phyloP scores from a whole-genome alignment of 2,113 vertebrate genomes.

The Epinephelus moara region DNA sequence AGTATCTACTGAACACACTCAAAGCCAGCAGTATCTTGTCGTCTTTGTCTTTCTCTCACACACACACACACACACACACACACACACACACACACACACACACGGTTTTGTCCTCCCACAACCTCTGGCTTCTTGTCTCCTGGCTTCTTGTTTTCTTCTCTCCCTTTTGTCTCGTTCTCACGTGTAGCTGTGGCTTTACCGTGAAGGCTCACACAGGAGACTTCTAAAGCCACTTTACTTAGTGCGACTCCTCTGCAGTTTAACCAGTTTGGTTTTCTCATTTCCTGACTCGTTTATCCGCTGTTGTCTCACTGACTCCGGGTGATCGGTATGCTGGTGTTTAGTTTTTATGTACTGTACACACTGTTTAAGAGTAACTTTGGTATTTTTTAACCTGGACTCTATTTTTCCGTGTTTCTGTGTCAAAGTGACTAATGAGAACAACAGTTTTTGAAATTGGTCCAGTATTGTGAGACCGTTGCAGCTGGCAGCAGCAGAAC shows the following conservation, averaged over 20 bases:
- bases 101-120: constrained; percentile 22
- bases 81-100: neutral
- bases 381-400: no score
- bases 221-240: constrained; percentile 14
- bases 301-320: neutral
- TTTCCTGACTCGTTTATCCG: neutral
- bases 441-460: no score
- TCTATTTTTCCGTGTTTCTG: no score
- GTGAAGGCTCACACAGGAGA: constrained; percentile 14
- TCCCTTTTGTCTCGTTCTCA: constrained; percentile 38
- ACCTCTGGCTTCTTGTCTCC: constrained; percentile 39
- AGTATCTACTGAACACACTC: constrained; percentile 16
- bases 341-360: neutral
- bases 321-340: neutral
- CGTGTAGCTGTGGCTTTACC: constrained; percentile 40
- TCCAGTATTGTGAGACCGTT: no score
- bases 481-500: no score
- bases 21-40: constrained; percentile 12
- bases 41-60: neutral
- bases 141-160: constrained; percentile 1
- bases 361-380: no score
- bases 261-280: constrained; percentile 34
- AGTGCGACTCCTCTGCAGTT: neutral
- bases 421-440: no score
- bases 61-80: neutral